These are phyloP conservation scores for Sciurus carolinensis DNA, from an alignment of 2,797 vertebrate genomes.

Conservation along the genomic window DNA sequence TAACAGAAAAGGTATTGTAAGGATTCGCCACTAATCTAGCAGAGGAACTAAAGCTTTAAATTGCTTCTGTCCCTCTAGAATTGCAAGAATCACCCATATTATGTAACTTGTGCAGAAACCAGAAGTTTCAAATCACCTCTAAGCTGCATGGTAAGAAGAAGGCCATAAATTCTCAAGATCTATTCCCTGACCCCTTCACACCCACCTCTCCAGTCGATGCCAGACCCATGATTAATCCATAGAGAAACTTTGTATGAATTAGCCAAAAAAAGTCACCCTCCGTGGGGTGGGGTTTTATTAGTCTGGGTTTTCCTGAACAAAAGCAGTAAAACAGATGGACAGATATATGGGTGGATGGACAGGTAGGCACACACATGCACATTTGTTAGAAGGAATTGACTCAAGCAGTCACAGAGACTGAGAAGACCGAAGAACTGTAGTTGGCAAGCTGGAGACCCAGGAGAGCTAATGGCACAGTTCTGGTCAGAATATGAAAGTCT, in stretches of 20 bases:
- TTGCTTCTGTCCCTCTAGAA: neutral
- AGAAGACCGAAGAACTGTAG: neutral
- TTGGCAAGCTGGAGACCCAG: neutral
- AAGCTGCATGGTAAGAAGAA: neutral
- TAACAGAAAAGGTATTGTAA: constrained; percentile 22
- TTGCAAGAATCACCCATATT: neutral
- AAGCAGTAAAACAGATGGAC: neutral
- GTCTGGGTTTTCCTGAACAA: neutral
- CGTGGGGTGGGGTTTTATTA: neutral
- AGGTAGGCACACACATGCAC: neutral
- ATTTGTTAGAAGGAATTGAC: neutral
- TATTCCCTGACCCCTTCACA: neutral
- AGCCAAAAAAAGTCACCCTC: neutral
- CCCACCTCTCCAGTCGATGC: neutral
- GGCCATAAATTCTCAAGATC: neutral
- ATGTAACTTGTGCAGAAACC: neutral
- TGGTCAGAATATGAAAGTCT: neutral
- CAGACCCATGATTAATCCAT: neutral
- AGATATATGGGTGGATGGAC: too few species aligned
- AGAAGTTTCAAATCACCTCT: neutral
- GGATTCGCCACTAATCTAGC: neutral
- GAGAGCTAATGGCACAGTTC: neutral
- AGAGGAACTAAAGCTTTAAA: neutral
- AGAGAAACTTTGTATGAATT: neutral
- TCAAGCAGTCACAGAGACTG: neutral